These are phyloP conservation scores for Enteromius radiatus DNA, from an alignment of 2,797 vertebrate genomes.

Conservation along the genomic window DNA sequence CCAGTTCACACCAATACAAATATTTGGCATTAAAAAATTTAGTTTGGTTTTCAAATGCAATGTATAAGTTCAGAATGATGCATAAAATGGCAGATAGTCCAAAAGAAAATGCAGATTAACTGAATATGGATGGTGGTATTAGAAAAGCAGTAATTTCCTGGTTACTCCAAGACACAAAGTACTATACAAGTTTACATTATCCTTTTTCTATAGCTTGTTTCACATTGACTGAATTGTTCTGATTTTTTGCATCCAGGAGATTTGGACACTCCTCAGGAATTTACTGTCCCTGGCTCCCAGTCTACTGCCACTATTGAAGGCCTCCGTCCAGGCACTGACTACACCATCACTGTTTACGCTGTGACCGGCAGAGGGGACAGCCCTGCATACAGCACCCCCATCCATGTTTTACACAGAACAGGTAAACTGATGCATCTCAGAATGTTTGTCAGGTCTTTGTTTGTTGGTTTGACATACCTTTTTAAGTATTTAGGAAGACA, in stretches of 20 bases:
- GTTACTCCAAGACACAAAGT: too few relatives aligned
- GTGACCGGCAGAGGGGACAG: slow-evolving; percentile 97
- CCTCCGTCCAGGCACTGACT: slow-evolving; percentile 89
- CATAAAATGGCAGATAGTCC: background rate
- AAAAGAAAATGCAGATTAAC: too few relatives aligned
- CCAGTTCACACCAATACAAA: background rate
- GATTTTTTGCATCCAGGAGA: slow-evolving; percentile 76
- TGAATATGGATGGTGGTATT: too few relatives aligned
- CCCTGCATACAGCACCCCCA: slow-evolving; percentile 92
- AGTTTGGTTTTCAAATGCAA: background rate
- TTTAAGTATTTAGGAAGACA: background rate
- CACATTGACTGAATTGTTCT: background rate
- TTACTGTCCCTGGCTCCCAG: slow-evolving; percentile 89
- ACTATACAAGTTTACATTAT: too few relatives aligned
- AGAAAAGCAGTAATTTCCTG: too few relatives aligned
- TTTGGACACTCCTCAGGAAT: slow-evolving; percentile 85
- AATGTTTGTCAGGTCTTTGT: background rate
- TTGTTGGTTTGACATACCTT: background rate
- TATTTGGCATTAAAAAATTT: background rate
- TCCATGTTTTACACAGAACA: slow-evolving; percentile 90
- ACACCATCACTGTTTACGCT: slow-evolving; percentile 92
- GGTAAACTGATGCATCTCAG: slow-evolving; percentile 68
- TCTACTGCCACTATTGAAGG: slow-evolving; percentile 86
- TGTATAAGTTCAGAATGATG: background rate
- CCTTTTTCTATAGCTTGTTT: background rate